phyloP scores from a whole-genome alignment of 2,888 invertebrate species.

The Drosophila mimetica region DNA sequence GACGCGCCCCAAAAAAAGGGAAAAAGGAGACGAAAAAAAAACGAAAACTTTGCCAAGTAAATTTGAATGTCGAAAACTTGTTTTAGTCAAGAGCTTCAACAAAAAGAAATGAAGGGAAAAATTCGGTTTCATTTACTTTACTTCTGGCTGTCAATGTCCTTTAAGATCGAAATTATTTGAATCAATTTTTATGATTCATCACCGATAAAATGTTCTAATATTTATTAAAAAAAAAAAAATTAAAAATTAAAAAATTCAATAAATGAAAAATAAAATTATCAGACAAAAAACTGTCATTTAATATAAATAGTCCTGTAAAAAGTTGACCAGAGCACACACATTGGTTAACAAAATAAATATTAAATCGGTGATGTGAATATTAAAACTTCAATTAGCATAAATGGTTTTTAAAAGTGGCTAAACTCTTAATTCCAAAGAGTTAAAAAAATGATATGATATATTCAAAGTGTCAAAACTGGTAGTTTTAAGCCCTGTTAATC shows the following conservation, averaged over 20 bases:
- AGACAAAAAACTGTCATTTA: too few species aligned
- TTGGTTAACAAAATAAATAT: not conserved
- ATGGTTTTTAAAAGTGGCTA: not conserved
- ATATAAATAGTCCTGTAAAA: not conserved
- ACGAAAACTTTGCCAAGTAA: slow-evolving; percentile 67
- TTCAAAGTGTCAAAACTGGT: slow-evolving; percentile 3
- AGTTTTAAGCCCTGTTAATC: slow-evolving; percentile 11
- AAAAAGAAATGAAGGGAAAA: slow-evolving; percentile 13
- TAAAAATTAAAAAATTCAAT: not conserved
- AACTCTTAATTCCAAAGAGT: not conserved
- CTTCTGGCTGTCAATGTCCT: slow-evolving; percentile 24
- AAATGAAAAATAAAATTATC: too few species aligned
- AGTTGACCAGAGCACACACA: not conserved
- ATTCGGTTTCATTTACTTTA: slow-evolving; percentile 9
- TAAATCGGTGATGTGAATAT: not conserved
- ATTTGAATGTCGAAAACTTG: slow-evolving; percentile 68
- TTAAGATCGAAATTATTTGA: slow-evolving; percentile 14
- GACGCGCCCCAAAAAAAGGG: slow-evolving; percentile 23
- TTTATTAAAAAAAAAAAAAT: too few species aligned
- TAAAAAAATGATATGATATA: not conserved
- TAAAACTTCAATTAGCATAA: slow-evolving; percentile 1
- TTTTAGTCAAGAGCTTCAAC: slow-evolving; percentile 34
- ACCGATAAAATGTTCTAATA: not conserved
- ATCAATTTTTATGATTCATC: slow-evolving; percentile 5
- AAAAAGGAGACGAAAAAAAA: slow-evolving; percentile 2